Conservation (phyloP, 2,888 invertebrate species). For the Melinaea marsaeus region DNA sequence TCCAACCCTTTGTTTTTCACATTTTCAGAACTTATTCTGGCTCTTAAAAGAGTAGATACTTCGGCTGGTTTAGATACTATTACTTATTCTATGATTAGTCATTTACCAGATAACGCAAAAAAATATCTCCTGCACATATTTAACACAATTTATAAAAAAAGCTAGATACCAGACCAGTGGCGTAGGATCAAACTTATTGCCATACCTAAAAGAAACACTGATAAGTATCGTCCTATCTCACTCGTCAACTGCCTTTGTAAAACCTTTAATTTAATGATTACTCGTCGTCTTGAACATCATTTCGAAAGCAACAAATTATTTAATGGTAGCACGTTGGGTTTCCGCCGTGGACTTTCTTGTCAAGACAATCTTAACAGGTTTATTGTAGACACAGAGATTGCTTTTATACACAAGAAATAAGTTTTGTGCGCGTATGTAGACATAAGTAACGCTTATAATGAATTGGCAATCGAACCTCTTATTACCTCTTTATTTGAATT, state of each 20-base stretch:
- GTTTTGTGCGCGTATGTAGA: not conserved
- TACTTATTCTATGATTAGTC: conserved; percentile 10
- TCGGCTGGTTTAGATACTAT: conserved; percentile 6
- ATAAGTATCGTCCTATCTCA: conserved; percentile 7
- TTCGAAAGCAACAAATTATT: not conserved
- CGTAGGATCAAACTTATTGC: too few relatives aligned
- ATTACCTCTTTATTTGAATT: not conserved
- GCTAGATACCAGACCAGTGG: too few relatives aligned
- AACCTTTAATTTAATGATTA: conserved; percentile 10
- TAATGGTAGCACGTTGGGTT: conserved; percentile 11
- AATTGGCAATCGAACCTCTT: conserved; percentile 5
- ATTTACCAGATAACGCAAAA: not conserved
- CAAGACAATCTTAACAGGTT: conserved; percentile 1
- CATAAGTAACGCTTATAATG: not conserved
- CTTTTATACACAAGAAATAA: not conserved
- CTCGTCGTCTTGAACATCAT: not conserved
- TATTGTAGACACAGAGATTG: too few relatives aligned
- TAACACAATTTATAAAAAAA: too few relatives aligned
- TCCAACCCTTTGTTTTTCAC: too few relatives aligned
- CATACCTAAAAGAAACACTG: too few relatives aligned
- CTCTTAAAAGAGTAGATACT: conserved; percentile 1
- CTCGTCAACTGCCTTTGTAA: conserved; percentile 6
- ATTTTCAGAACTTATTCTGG: too few relatives aligned
- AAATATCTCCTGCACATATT: too few relatives aligned
- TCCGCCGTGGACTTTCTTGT: conserved; percentile 8